Percentiles rank a stretch among this genome's conserved stretches.
phyloP scores from a whole-genome alignment of 2,888 invertebrate genomes.

The Latrodectus hesperus region DNA sequence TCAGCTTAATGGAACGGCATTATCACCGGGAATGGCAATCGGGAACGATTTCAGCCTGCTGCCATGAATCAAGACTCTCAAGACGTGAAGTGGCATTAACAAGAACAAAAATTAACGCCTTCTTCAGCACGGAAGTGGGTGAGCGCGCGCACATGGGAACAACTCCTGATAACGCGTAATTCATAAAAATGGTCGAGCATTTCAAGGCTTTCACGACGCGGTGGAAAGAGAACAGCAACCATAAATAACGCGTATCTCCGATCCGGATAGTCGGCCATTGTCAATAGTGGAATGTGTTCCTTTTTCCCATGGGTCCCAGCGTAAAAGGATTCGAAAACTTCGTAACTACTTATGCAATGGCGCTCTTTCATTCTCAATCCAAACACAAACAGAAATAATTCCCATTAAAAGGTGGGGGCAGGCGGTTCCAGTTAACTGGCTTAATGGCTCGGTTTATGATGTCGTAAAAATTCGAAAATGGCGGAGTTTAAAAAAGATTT shows the following conservation, averaged over 20 bases:
- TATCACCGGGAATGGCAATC: too few species aligned
- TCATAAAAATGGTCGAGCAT: conserved; percentile 30
- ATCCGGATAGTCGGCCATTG: conserved; percentile 43
- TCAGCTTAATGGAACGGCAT: background rate
- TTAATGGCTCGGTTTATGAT: conserved; percentile 61
- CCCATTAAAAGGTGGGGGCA: conserved; percentile 44
- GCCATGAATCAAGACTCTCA: too few species aligned
- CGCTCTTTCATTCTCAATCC: conserved; percentile 42
- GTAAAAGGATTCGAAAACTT: conserved; percentile 17
- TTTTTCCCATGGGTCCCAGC: conserved; percentile 14
- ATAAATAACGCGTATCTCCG: conserved; percentile 59
- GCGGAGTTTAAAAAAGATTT: conserved; percentile 42
- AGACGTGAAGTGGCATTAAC: too few species aligned
- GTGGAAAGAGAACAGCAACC: conserved; percentile 24
- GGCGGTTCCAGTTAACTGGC: conserved; percentile 58
- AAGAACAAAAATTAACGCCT: too few species aligned
- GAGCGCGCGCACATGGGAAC: background rate
- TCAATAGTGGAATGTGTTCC: conserved; percentile 16
- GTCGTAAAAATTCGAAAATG: conserved; percentile 57
- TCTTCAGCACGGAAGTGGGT: too few species aligned
- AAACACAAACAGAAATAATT: conserved; percentile 39
- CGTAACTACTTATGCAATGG: background rate
- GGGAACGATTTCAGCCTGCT: too few species aligned
- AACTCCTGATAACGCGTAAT: conserved; percentile 38
- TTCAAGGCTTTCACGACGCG: conserved; percentile 36